Conservation (phyloP, 2,797 vertebrate genomes). For the Picus viridis region DNA sequence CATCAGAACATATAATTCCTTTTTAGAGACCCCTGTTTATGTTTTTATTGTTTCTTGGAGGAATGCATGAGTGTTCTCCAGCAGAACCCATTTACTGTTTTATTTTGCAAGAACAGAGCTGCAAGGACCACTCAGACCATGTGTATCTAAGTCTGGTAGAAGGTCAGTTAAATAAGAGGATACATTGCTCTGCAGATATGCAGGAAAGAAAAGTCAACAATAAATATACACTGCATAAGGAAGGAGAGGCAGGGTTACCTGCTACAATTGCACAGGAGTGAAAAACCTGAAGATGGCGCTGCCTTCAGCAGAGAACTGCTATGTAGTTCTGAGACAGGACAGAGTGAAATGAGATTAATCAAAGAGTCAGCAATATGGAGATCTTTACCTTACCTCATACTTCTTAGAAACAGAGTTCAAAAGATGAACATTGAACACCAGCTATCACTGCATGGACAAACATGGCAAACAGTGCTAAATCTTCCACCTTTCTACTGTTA, state of each 20-base stretch:
- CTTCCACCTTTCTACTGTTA: not conserved
- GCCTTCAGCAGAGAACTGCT: not conserved
- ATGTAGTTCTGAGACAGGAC: not conserved
- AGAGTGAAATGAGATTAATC: not conserved
- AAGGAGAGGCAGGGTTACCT: not conserved
- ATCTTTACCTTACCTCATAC: not conserved
- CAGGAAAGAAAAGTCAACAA: not conserved
- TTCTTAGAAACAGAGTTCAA: slow-evolving; percentile 4
- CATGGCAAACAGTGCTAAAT: not conserved
- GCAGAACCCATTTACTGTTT: rapidly evolving
- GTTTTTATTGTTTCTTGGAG: not conserved
- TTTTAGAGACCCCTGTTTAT: not conserved
- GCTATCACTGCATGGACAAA: not conserved
- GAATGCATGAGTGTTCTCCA: not conserved
- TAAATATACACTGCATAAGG: rapidly evolving
- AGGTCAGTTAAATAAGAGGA: not conserved
- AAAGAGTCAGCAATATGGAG: not conserved
- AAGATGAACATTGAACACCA: not conserved
- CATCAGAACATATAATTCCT: not conserved
- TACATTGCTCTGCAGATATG: rapidly evolving
- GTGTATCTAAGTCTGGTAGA: not conserved
- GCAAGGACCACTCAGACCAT: rapidly evolving
- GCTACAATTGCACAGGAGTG: not conserved
- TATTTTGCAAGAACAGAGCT: not conserved
- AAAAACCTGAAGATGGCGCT: not conserved